phyloP scores from a whole-genome alignment of 1,140 invertebrate genomes.

The Bombus soroeensis region DNA sequence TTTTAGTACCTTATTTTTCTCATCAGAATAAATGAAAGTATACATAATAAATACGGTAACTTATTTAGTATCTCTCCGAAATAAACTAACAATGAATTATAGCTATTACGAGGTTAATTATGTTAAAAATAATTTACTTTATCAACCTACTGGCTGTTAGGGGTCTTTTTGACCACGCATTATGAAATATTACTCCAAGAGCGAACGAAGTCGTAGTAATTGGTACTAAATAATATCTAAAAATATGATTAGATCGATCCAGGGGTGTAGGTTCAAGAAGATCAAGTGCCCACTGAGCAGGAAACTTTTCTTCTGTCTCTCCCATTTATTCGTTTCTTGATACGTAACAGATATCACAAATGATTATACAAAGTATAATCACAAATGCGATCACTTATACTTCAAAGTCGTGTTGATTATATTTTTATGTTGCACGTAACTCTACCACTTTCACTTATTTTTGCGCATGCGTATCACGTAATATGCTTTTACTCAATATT shows the following conservation, averaged over 20 bases:
- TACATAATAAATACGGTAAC: background rate
- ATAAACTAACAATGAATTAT: background rate
- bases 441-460: background rate
- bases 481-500: too few relatives aligned
- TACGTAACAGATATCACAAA: background rate
- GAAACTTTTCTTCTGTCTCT: slow-evolving; percentile 38
- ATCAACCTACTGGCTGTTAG: background rate
- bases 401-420: too few relatives aligned
- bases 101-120: background rate
- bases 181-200: fast-evolving
- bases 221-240: background rate
- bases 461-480: background rate
- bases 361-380: background rate
- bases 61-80: background rate
- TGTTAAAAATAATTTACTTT: background rate
- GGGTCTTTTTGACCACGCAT: fast-evolving
- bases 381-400: background rate
- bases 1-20: background rate
- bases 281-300: slow-evolving; percentile 76
- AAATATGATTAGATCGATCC: background rate
- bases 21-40: background rate
- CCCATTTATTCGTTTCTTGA: background rate
- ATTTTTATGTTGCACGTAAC: background rate
- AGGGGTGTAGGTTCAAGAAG: slow-evolving; percentile 49
- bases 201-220: fast-evolving